A percentile compares a stretch with the other conserved stretches of the same genome.
Conservation (phyloP, 2,888 invertebrate species). For the Cataglyphis altisquamis region DNA sequence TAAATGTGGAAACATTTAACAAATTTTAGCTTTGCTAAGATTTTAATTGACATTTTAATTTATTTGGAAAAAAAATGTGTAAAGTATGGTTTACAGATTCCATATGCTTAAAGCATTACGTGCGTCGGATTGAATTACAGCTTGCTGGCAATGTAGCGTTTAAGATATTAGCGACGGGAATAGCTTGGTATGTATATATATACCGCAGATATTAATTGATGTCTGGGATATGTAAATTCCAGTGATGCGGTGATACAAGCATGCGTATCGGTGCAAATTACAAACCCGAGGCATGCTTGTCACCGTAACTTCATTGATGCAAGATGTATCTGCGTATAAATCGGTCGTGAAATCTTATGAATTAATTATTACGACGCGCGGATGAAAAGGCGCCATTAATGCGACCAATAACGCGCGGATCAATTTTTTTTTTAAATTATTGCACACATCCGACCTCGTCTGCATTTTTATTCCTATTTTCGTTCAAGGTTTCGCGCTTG, state of each 20-base stretch:
- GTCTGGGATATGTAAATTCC: conserved; percentile 59
- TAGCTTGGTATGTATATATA: not conserved
- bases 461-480: not conserved
- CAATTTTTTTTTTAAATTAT: conserved; percentile 17
- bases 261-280: conserved; percentile 59
- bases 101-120: not conserved
- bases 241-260: conserved; percentile 41
- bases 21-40: not conserved
- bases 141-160: conserved; percentile 28
- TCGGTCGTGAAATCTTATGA: not conserved
- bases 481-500: not conserved
- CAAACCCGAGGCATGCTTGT: conserved; percentile 47
- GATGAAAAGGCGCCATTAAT: not conserved
- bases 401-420: not conserved
- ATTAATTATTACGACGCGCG: not conserved
- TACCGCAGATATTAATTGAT: conserved; percentile 56
- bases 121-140: conserved; percentile 23
- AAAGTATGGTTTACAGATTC: not conserved
- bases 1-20: not conserved
- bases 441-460: not conserved
- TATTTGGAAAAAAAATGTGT: not conserved
- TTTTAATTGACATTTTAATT: not conserved
- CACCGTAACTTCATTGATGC: conserved; percentile 37
- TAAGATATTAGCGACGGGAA: conserved; percentile 11
- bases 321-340: conserved; percentile 22